Evolutionary conservation across 23 tunicate genomes (phyloP), one percentile per base, ranked within the genome.

Genomic region (Halocynthia aurantium): DNA sequence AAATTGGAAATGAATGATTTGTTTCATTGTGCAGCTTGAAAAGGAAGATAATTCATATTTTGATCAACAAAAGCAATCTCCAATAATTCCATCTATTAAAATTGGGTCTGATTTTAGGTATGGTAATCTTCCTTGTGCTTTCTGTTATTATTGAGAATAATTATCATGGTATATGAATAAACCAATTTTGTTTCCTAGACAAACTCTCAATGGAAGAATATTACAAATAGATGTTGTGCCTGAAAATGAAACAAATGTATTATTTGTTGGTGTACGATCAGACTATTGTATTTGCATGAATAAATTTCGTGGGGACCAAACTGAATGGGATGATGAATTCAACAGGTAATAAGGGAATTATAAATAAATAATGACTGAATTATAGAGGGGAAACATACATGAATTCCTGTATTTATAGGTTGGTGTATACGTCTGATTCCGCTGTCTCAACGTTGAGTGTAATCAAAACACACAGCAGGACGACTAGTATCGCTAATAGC

Each of bases 401-500:
- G 15, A 13, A 0, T 58, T 58, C 15, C 63, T 58, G 15, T 2
- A 1, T 10, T 65, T 65, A 20, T 49, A 65, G 70, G 15, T 40
- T 49, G 22, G 5, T 49, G 9, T 65, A 20, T 65, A 20, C 70
- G 31, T 20, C 22, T 15, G 19, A 15, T 15, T 15, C 63, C 15
- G 31, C 70, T 20, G 70, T 65, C 31, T 65, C 70, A 10, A 20
- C 70, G 19, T 8, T 65, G 22, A 49, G 70, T 65, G 22, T 65
- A 15, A 40, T 74, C 17, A 74, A 74, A 54, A 53, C 78, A 21
- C 19, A 44, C 5, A 49, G 78, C 13, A 69, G 73, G 20, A 69
- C 73, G 18, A 15, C 52, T 40, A 82, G 80, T 53, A 49, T 82
- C 63, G 22, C 61, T 11, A 17, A 74, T 9, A 82, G 57, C 49